A percentile compares a stretch with the other conserved stretches of the same genome.
phyloP scores from a whole-genome alignment of 2,113 vertebrate species.

The Camelus dromedarius region DNA sequence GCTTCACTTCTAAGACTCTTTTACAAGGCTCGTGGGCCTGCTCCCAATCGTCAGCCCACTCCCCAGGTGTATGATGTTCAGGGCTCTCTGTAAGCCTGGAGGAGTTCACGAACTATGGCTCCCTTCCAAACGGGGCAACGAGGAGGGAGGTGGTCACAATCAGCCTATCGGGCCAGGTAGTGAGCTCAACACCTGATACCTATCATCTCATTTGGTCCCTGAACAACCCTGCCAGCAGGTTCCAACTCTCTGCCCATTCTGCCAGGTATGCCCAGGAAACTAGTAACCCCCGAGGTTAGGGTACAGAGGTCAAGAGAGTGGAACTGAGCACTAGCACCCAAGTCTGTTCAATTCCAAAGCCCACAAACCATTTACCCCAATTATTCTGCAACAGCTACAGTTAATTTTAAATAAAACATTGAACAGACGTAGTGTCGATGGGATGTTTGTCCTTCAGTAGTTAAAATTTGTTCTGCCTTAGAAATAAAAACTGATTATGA shows the following conservation, averaged over 20 bases:
- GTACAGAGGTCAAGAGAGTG: not conserved
- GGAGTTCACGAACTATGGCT: not conserved
- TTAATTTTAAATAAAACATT: not conserved
- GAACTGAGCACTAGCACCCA: not conserved
- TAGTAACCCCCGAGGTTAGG: no score
- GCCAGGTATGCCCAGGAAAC: not conserved
- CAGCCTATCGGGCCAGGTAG: no score
- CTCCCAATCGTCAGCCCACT: not conserved
- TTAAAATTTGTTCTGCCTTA: not conserved
- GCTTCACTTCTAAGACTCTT: not conserved
- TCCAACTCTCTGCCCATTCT: not conserved
- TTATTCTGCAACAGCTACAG: not conserved
- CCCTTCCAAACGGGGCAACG: not conserved
- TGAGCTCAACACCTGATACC: fast-evolving
- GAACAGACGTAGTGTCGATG: not conserved
- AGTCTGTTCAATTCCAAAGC: not conserved
- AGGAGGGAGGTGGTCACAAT: not conserved
- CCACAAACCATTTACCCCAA: not conserved
- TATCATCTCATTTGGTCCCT: not conserved
- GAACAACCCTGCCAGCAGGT: not conserved
- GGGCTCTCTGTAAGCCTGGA: not conserved
- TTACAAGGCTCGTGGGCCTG: not conserved
- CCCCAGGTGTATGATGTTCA: not conserved
- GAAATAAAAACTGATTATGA: not conserved
- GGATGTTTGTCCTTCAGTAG: not conserved